Conservation (phyloP, 2,797 vertebrate genomes). For the Sparidentex hasta region DNA sequence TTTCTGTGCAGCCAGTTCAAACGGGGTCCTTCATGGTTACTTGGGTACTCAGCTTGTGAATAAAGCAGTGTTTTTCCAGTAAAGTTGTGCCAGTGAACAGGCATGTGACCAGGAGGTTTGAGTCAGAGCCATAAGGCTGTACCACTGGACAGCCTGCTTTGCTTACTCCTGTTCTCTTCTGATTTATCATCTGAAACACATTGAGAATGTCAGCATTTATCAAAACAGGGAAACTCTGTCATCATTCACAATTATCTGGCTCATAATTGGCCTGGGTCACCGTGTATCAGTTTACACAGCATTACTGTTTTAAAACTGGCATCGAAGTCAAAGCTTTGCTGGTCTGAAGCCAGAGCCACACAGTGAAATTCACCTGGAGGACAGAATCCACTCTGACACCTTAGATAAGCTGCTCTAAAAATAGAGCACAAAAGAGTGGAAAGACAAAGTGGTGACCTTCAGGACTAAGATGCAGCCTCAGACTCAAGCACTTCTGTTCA, state of each 20-base stretch:
- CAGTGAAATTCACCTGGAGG: slow-evolving; percentile 70
- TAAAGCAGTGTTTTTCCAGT: slow-evolving; percentile 39
- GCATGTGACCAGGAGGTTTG: slow-evolving; percentile 45
- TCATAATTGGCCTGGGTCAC: slow-evolving; percentile 5
- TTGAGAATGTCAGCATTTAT: slow-evolving; percentile 11
- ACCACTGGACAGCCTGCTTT: slow-evolving; percentile 12
- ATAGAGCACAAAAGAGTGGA: slow-evolving; percentile 77
- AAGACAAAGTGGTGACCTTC: slow-evolving; percentile 82
- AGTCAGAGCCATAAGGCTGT: background rate
- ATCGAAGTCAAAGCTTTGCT: slow-evolving; percentile 31
- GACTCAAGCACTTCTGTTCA: slow-evolving; percentile 36
- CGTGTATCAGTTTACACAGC: slow-evolving; percentile 2
- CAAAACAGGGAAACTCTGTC: slow-evolving; percentile 17
- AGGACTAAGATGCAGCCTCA: slow-evolving; percentile 66
- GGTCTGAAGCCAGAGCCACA: slow-evolving; percentile 52
- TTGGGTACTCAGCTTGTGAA: slow-evolving; percentile 46
- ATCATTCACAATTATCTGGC: slow-evolving; percentile 19
- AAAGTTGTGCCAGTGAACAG: slow-evolving; percentile 42
- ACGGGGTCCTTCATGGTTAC: slow-evolving; percentile 33
- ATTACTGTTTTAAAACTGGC: slow-evolving; percentile 36
- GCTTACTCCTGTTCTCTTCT: background rate
- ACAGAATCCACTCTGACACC: slow-evolving; percentile 71
- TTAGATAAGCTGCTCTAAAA: slow-evolving; percentile 82
- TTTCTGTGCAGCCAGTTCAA: slow-evolving; percentile 41
- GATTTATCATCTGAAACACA: slow-evolving; percentile 27